phyloP scores from a whole-genome alignment of 2,797 vertebrate genomes.

The Chiloscyllium punctatum region DNA sequence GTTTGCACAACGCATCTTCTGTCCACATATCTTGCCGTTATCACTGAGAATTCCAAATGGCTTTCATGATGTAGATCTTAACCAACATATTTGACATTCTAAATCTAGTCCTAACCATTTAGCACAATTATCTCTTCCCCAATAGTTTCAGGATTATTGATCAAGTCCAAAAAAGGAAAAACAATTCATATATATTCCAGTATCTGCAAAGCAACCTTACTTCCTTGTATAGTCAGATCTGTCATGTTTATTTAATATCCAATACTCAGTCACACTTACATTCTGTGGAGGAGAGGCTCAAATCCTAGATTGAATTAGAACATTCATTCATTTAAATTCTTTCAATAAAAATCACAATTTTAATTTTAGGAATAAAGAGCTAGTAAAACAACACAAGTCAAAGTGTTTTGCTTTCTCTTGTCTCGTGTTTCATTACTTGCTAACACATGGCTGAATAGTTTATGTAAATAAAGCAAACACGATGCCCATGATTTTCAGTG shows the following conservation, averaged over 20 bases:
- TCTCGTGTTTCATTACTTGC: background rate
- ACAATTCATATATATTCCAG: background rate
- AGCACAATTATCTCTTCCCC: background rate
- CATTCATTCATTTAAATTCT: background rate
- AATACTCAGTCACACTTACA: background rate
- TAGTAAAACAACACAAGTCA: background rate
- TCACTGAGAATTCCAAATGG: background rate
- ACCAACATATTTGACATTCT: background rate
- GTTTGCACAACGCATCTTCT: conserved; percentile 1
- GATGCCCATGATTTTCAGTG: background rate
- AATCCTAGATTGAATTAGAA: background rate
- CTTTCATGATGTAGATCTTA: background rate
- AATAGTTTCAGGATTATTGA: conserved; percentile 2
- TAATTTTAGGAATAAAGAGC: background rate
- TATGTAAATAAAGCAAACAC: background rate
- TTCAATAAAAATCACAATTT: background rate
- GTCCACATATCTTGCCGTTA: background rate
- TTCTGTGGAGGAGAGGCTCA: background rate
- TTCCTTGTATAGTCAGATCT: background rate
- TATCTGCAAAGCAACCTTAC: background rate
- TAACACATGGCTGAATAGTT: background rate
- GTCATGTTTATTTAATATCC: background rate
- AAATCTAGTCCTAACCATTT: background rate
- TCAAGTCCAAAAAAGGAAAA: background rate
- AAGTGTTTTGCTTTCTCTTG: background rate